Conservation (phyloP, 1,140 invertebrate species). For the Lordiphosa stackelbergi region DNA sequence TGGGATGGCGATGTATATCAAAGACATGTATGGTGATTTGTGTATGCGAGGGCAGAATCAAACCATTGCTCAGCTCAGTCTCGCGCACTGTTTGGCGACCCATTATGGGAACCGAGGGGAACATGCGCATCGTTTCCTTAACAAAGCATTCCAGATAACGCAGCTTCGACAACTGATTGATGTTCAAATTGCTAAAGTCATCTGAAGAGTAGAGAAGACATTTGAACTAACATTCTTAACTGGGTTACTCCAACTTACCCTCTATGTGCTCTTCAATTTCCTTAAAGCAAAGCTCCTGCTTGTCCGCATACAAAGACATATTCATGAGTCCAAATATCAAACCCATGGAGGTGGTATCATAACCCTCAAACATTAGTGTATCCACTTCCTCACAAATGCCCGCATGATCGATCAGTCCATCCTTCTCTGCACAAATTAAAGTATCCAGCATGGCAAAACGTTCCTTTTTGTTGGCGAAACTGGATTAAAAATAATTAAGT, state of each 20-base stretch:
- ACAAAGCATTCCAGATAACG: conserved; percentile 83
- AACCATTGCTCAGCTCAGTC: conserved; percentile 63
- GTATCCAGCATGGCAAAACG: conserved; percentile 89
- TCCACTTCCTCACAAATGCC: conserved; percentile 90
- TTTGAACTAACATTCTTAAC: not conserved
- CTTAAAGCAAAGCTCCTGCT: conserved; percentile 81
- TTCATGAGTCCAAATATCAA: conserved; percentile 81
- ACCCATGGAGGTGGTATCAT: conserved; percentile 84
- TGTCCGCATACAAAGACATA: conserved; percentile 80
- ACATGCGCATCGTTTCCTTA: conserved; percentile 82
- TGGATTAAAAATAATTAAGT: not conserved
- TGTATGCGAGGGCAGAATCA: conserved; percentile 77
- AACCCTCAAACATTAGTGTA: conserved; percentile 88
- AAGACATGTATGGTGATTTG: conserved; percentile 77
- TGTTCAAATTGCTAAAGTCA: conserved; percentile 71
- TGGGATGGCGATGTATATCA: conserved; percentile 80
- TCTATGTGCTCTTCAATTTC: conserved; percentile 51
- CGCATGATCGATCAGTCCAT: conserved; percentile 79
- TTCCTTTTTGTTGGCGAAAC: conserved; percentile 76
- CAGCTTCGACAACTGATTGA: conserved; percentile 80
- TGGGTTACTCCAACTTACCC: conserved; percentile 12
- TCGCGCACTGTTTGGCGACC: conserved; percentile 79
- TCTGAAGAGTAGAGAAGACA: conserved; percentile 16
- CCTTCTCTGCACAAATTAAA: conserved; percentile 80
- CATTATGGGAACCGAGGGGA: conserved; percentile 84